These are phyloP conservation scores for Neuroscelio doddi DNA, from an alignment of 2,888 invertebrate species.

Conservation along the genomic window DNA sequence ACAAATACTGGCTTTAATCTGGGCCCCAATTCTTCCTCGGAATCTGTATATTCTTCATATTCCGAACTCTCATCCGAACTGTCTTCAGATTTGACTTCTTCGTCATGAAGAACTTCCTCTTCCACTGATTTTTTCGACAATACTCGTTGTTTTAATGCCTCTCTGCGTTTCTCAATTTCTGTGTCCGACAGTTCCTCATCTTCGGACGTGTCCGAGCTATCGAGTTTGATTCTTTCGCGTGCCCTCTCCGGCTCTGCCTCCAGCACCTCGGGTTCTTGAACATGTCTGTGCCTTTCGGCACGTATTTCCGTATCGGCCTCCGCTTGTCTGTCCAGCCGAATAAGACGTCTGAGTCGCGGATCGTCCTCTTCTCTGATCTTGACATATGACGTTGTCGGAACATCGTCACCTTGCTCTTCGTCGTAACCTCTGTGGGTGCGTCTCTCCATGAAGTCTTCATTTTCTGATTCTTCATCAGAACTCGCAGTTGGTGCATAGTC, in stretches of 20 bases:
- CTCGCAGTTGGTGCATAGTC: slow-evolving; percentile 93
- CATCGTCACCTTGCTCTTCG: slow-evolving; percentile 70
- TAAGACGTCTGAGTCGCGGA: slow-evolving; percentile 84
- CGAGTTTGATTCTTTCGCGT: slow-evolving; percentile 72
- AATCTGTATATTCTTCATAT: slow-evolving; percentile 90
- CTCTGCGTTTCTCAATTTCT: slow-evolving; percentile 88
- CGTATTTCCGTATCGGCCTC: slow-evolving; percentile 72
- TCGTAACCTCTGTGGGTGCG: slow-evolving; percentile 70
- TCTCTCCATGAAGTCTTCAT: slow-evolving; percentile 87
- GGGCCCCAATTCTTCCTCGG: slow-evolving; percentile 93
- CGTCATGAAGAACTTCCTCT: slow-evolving; percentile 83
- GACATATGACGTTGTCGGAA: slow-evolving; percentile 66
- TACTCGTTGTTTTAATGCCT: slow-evolving; percentile 79
- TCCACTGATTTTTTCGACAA: slow-evolving; percentile 78
- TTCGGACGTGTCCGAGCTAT: slow-evolving; percentile 67
- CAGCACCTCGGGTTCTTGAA: slow-evolving; percentile 81
- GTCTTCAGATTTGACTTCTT: slow-evolving; percentile 75
- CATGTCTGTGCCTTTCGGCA: slow-evolving; percentile 77
- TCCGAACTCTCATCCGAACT: slow-evolving; percentile 81
- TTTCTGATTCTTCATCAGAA: slow-evolving; percentile 91
- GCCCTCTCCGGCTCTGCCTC: slow-evolving; percentile 77
- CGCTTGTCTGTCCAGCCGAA: slow-evolving; percentile 71
- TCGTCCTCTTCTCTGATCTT: slow-evolving; percentile 79
- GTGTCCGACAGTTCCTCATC: slow-evolving; percentile 90
- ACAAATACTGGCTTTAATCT: slow-evolving; percentile 96